A percentile compares a stretch with the other conserved stretches of the same genome.
Conservation (phyloP, 2,888 invertebrate species). For the Drosophila kokeensis region DNA sequence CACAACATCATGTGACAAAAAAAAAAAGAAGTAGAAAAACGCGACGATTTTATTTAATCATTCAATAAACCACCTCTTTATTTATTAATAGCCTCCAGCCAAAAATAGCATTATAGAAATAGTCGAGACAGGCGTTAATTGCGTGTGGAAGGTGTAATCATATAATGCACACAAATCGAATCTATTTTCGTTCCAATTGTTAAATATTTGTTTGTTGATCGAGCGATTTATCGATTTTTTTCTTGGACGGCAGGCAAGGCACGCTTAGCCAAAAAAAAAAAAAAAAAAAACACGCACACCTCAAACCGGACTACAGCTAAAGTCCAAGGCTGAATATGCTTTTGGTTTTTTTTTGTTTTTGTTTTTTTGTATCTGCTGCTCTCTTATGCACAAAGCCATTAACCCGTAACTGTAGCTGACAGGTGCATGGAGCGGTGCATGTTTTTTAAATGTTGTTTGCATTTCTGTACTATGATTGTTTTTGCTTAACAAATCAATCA, state of each 20-base stretch:
- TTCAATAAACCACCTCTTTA: not conserved
- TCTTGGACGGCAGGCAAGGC: not conserved
- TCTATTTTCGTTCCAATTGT: slow-evolving; percentile 58
- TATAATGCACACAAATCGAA: slow-evolving; percentile 24
- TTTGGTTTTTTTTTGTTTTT: not conserved
- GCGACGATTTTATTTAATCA: not conserved
- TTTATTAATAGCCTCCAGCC: not conserved
- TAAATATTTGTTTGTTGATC: not conserved
- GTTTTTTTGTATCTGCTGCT: not conserved
- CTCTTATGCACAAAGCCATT: slow-evolving; percentile 1
- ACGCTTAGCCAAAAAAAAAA: not conserved
- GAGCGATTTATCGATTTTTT: slow-evolving; percentile 4
- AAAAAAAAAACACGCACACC: not conserved
- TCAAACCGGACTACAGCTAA: slow-evolving; percentile 14
- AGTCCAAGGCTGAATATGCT: slow-evolving; percentile 28
- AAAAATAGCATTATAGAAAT: slow-evolving; percentile 46
- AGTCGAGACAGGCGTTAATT: slow-evolving; percentile 63
- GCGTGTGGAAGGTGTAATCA: slow-evolving; percentile 32
- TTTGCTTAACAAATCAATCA: slow-evolving; percentile 1
- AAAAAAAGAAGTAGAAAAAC: not conserved
- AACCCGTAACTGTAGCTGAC: not conserved
- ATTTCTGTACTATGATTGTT: not conserved
- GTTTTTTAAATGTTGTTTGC: not conserved
- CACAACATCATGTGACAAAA: slow-evolving; percentile 47
- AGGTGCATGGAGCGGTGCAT: not conserved